Evolutionary conservation across 2,797 vertebrate genomes (phyloP).

Genomic region (Chelon labrosus): DNA sequence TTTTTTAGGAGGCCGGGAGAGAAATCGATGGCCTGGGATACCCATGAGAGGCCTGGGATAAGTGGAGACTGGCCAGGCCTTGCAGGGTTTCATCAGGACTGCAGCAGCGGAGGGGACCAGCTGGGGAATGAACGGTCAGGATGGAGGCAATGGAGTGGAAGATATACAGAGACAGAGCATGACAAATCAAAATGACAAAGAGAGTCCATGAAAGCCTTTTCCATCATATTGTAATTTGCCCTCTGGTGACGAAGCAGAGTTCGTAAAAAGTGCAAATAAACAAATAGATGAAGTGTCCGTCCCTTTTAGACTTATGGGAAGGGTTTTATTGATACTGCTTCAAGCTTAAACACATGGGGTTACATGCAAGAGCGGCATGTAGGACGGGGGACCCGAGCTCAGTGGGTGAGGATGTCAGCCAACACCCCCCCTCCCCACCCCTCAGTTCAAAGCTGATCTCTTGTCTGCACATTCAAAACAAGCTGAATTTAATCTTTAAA

Average conservation of each 20-base stretch:
- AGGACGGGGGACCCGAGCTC: background rate
- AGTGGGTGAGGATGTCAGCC: background rate
- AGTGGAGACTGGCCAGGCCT: constrained; percentile 53
- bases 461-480: no score
- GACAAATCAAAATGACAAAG: constrained; percentile 48
- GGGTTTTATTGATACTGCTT: background rate
- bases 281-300: background rate
- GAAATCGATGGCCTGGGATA: constrained; percentile 75
- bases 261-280: constrained; percentile 21
- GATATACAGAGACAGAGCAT: constrained; percentile 33
- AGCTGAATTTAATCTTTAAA: no score
- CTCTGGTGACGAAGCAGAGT: constrained; percentile 6
- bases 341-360: background rate
- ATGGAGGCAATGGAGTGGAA: constrained; percentile 59
- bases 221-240: constrained; percentile 5
- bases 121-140: constrained; percentile 42
- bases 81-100: constrained; percentile 47
- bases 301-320: background rate
- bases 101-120: constrained; percentile 55
- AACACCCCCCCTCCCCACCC: no score
- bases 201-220: constrained; percentile 15
- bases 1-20: constrained; percentile 58
- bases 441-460: no score
- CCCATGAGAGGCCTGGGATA: constrained; percentile 63
- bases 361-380: background rate